Conservation (phyloP, 2,888 invertebrate species). For the Pammene aurita region DNA sequence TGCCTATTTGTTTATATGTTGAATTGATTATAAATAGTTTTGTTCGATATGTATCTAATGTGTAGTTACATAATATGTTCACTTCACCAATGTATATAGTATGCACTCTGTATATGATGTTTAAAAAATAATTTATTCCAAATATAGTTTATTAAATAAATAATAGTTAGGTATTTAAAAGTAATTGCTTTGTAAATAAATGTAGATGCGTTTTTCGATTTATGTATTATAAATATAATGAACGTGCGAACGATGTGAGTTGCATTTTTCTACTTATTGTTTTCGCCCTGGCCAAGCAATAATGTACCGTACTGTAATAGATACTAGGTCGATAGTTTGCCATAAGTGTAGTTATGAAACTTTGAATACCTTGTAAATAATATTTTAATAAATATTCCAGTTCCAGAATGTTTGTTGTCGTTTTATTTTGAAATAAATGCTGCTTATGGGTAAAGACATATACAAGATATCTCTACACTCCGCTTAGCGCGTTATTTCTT, state of each 20-base stretch:
- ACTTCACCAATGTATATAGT: constrained; percentile 32
- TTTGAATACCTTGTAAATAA: constrained; percentile 63
- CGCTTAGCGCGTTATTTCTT: too few species aligned
- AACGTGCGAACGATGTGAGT: background rate
- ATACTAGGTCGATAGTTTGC: constrained; percentile 51
- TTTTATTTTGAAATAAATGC: constrained; percentile 45
- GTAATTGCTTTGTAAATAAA: constrained; percentile 38
- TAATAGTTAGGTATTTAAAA: constrained; percentile 22
- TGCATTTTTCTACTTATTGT: constrained; percentile 14
- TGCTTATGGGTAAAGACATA: too few species aligned
- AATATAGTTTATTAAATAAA: constrained; percentile 34
- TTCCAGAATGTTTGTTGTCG: constrained; percentile 57
- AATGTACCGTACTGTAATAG: constrained; percentile 22
- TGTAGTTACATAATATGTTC: background rate
- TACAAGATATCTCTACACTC: too few species aligned
- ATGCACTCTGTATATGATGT: constrained; percentile 35
- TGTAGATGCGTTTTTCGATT: constrained; percentile 30
- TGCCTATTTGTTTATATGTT: too few species aligned
- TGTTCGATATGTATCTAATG: background rate
- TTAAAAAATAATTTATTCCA: constrained; percentile 43
- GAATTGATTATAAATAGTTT: background rate
- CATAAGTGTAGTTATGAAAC: constrained; percentile 61
- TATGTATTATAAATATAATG: constrained; percentile 35
- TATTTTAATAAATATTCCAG: constrained; percentile 70
- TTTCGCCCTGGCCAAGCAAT: constrained; percentile 19